These are phyloP conservation scores for Pentalonia nigronervosa DNA, from an alignment of 1,140 invertebrate genomes.

Conservation along the genomic window DNA sequence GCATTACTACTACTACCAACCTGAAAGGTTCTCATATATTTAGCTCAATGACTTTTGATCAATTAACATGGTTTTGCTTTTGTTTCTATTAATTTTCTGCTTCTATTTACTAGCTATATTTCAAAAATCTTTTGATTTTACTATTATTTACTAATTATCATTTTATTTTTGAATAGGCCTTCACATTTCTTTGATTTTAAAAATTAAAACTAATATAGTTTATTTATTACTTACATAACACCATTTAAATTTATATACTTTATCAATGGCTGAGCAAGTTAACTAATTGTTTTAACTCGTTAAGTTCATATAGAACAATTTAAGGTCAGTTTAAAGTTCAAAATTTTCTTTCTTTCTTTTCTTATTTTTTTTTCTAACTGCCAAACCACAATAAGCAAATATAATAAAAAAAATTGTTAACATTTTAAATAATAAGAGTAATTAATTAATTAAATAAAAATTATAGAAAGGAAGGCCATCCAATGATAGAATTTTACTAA, in stretches of 20 bases:
- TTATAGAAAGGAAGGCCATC: too few relatives aligned
- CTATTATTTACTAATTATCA: not conserved
- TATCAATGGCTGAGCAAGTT: not conserved
- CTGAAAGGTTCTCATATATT: constrained; percentile 56
- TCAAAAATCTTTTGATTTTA: not conserved
- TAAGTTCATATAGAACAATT: too few relatives aligned
- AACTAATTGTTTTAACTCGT: not conserved
- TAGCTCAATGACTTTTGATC: constrained; percentile 22
- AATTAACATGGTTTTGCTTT: constrained; percentile 25
- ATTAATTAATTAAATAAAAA: too few relatives aligned
- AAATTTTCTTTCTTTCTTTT: not conserved
- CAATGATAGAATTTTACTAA: too few relatives aligned
- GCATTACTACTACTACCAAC: constrained; percentile 57
- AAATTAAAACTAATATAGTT: not conserved
- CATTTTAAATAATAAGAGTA: too few relatives aligned
- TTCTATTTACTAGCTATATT: not conserved
- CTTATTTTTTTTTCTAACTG: not conserved
- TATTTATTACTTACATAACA: not conserved
- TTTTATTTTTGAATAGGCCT: not conserved
- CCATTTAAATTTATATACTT: not conserved
- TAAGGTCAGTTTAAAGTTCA: too few relatives aligned
- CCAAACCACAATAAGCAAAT: not conserved
- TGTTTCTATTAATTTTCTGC: not conserved
- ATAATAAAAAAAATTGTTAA: not conserved
- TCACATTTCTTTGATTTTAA: not conserved